Evolutionary conservation across 2,113 vertebrate species (phyloP).

Genomic region (Seriola aureovittata): DNA sequence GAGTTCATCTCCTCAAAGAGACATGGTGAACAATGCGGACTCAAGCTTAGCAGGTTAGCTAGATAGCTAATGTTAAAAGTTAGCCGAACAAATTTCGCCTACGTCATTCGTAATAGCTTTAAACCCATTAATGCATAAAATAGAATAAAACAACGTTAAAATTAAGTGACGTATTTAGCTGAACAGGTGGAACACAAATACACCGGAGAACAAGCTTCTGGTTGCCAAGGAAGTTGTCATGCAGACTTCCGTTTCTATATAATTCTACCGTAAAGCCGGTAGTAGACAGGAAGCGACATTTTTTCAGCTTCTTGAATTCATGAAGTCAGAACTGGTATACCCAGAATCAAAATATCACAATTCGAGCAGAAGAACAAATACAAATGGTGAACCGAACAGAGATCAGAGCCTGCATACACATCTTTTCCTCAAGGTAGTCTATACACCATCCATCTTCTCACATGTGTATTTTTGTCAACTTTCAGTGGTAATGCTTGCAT

Average conservation of each 20-base stretch:
- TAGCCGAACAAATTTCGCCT: neutral
- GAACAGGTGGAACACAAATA: neutral
- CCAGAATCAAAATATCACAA: neutral
- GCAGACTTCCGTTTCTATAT: constrained; percentile 57
- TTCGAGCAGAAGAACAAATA: neutral
- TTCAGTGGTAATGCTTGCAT: too few species aligned
- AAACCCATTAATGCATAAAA: rapidly evolving
- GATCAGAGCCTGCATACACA: too few species aligned
- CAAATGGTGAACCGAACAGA: too few species aligned
- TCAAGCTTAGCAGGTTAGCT: neutral
- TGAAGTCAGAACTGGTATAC: neutral
- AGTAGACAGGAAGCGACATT: neutral
- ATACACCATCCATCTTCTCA: too few species aligned
- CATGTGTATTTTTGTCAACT: too few species aligned
- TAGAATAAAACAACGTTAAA: neutral
- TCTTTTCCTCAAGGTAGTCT: too few species aligned
- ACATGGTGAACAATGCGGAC: neutral
- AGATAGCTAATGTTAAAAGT: neutral
- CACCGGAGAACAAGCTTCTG: constrained; percentile 1
- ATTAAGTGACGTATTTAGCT: neutral
- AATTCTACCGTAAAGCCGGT: constrained; percentile 57
- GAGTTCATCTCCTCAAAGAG: constrained; percentile 55
- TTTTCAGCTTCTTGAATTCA: neutral
- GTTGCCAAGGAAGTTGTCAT: constrained; percentile 76
- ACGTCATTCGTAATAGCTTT: neutral